Evolutionary conservation across 2,888 invertebrate genomes (phyloP).

Genomic region (Octonoba sinensis): DNA sequence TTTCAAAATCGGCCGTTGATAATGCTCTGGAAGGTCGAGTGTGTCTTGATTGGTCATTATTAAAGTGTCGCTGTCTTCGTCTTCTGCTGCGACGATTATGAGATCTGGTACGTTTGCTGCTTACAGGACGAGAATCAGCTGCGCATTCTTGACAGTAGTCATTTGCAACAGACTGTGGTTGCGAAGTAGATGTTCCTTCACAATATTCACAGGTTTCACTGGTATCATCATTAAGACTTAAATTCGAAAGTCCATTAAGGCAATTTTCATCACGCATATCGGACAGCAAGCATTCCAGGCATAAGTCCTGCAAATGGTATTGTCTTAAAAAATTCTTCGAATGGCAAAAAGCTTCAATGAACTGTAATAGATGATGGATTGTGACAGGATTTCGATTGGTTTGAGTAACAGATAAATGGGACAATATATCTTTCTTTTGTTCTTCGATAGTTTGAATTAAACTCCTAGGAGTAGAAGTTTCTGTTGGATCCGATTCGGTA

Average conservation of each 20-base stretch:
- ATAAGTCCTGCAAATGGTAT: constrained; percentile 36
- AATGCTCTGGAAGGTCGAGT: too few species aligned
- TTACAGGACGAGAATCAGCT: not conserved
- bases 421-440: constrained; percentile 24
- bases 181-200: not conserved
- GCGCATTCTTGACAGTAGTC: constrained; percentile 9
- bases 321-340: constrained; percentile 29
- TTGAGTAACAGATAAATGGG: constrained; percentile 6
- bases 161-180: not conserved
- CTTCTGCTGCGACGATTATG: constrained; percentile 18
- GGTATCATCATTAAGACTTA: constrained; percentile 9
- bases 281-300: constrained; percentile 27
- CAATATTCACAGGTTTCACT: constrained; percentile 8
- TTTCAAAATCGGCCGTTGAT: too few species aligned
- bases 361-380: constrained; percentile 39
- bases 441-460: not conserved
- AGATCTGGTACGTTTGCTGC: not conserved
- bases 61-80: not conserved
- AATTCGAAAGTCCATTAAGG: not conserved
- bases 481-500: constrained; percentile 7
- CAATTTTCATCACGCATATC: constrained; percentile 10
- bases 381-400: constrained; percentile 32
- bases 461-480: not conserved
- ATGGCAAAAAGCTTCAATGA: constrained; percentile 30
- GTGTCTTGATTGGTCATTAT: not conserved